Evolutionary conservation across 1,140 invertebrate species (phyloP).

Genomic region (Nixonia krombeini): DNA sequence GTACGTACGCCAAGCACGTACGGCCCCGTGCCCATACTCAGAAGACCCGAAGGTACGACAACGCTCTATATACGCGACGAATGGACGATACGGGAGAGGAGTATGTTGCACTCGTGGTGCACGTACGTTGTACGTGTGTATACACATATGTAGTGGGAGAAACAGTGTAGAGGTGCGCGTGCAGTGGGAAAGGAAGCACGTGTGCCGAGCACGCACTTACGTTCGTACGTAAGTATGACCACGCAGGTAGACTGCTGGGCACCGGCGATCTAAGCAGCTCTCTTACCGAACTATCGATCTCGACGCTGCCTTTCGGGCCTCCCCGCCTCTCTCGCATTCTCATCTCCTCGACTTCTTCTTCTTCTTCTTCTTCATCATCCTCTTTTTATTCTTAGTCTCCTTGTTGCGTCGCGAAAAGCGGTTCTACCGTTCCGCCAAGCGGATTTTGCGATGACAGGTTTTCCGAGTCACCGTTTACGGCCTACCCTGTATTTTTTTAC

Average conservation of each 20-base stretch:
- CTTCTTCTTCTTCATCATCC: conserved; percentile 31
- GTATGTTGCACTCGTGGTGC: conserved; percentile 44
- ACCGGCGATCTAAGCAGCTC: conserved; percentile 50
- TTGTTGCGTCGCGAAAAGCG: conserved; percentile 41
- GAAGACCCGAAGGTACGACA: conserved; percentile 43
- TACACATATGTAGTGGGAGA: conserved; percentile 26
- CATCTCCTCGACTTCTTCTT: conserved; percentile 23
- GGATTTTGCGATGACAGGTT: conserved; percentile 41
- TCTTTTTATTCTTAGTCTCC: conserved; percentile 35
- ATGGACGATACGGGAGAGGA: conserved; percentile 56
- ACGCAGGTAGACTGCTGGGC: conserved; percentile 69
- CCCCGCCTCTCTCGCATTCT: conserved; percentile 3
- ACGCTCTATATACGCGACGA: conserved; percentile 54
- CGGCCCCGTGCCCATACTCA: conserved; percentile 68
- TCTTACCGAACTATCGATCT: conserved; percentile 37
- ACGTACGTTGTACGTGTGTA: conserved; percentile 21
- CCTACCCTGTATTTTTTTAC: conserved; percentile 35
- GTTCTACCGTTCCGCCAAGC: conserved; percentile 44
- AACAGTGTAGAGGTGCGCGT: conserved; percentile 20
- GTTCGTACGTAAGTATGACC: conserved; percentile 38
- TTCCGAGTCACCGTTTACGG: conserved; percentile 37
- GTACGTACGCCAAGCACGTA: conserved; percentile 68
- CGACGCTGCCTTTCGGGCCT: conserved; percentile 19
- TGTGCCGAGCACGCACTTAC: conserved; percentile 35
- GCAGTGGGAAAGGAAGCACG: conserved; percentile 45